Conservation (phyloP, 53 echinoderm and acorn worm genomes). For the Crossaster papposus region DNA sequence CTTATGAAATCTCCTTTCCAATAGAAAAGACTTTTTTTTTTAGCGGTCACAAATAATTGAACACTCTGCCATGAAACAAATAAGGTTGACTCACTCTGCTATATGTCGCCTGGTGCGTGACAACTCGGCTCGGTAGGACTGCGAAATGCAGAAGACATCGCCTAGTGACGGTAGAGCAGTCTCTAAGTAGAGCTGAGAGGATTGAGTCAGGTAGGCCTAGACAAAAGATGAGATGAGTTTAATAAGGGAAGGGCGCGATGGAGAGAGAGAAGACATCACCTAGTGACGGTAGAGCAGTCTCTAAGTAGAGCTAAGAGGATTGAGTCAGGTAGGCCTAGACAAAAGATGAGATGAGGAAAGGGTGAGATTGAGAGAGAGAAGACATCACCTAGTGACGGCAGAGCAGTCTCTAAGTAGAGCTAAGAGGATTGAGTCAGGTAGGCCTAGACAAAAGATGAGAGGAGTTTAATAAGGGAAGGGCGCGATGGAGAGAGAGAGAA, state of each 20-base stretch:
- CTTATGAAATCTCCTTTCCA: no score
- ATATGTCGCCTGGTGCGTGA: conserved; percentile 94
- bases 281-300: conserved; percentile 89
- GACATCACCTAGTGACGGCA: conserved; percentile 92
- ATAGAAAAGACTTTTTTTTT: no score
- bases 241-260: conserved; percentile 74
- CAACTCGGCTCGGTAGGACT: conserved; percentile 95
- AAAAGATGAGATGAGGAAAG: conserved; percentile 47
- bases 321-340: conserved; percentile 88
- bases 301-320: conserved; percentile 94
- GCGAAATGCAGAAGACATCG: conserved; percentile 94
- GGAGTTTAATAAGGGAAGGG: conserved; percentile 37
- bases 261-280: conserved; percentile 95
- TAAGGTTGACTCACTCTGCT: conserved; percentile 78
- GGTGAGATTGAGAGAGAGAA: conserved; percentile 64
- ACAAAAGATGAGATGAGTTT: not conserved
- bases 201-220: conserved; percentile 94
- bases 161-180: conserved; percentile 94
- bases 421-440: conserved; percentile 94
- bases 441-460: conserved; percentile 58
- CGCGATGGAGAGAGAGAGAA: conserved; percentile 61
- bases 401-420: conserved; percentile 91
- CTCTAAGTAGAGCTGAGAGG: conserved; percentile 97
- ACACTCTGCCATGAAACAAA: no score
- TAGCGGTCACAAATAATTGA: no score